These are phyloP conservation scores for Macheiramphus alcinus DNA, from an alignment of 2,113 vertebrate genomes.

Conservation along the genomic window DNA sequence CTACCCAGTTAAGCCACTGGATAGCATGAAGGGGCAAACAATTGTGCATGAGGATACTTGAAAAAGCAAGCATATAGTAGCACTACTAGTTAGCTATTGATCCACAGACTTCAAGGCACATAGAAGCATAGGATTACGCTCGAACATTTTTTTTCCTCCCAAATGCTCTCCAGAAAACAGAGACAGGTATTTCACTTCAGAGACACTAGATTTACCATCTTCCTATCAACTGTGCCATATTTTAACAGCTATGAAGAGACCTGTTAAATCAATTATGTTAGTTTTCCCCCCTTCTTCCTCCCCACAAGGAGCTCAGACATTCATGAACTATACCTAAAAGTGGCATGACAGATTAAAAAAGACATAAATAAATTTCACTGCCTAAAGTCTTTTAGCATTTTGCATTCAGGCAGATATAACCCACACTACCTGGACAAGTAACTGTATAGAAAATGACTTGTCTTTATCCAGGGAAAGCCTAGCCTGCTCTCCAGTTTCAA, in stretches of 20 bases:
- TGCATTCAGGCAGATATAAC: background rate
- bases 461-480: background rate
- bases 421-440: background rate
- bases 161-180: background rate
- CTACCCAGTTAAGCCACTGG: constrained; percentile 16
- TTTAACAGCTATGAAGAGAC: background rate
- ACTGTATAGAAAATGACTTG: background rate
- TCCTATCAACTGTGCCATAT: background rate
- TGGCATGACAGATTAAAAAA: background rate
- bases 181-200: background rate
- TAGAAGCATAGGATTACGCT: background rate
- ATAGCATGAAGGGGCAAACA: constrained; percentile 12
- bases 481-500: background rate
- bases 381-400: background rate
- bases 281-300: background rate
- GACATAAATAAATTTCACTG: background rate
- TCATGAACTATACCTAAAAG: background rate
- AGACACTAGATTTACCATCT: background rate
- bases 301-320: background rate
- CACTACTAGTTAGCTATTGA: background rate
- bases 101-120: background rate
- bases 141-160: background rate
- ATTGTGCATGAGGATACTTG: background rate
- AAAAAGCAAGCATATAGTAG: background rate
- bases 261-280: background rate